A percentile compares a stretch with the other conserved stretches of the same genome.
Conservation (phyloP, 2,888 invertebrate genomes). For the Eristalis tenax region DNA sequence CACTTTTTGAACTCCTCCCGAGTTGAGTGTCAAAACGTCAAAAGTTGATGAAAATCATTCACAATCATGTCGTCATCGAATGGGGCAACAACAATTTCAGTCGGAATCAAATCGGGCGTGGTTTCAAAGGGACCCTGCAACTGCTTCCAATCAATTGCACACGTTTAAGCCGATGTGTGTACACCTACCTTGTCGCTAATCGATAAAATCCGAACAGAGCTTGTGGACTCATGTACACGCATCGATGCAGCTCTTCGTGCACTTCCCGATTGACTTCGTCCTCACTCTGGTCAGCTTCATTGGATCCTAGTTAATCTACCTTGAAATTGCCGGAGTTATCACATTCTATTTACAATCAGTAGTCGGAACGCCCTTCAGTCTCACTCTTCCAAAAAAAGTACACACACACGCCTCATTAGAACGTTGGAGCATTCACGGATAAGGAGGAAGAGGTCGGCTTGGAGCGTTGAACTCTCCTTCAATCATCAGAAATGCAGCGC, state of each 20-base stretch:
- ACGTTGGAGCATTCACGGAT: background rate
- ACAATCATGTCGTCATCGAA: background rate
- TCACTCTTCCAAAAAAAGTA: background rate
- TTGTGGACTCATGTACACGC: background rate
- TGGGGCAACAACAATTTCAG: background rate
- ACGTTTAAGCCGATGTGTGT: background rate
- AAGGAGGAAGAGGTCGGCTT: slow-evolving; percentile 30
- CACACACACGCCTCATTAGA: slow-evolving; percentile 22
- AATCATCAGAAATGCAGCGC: slow-evolving; percentile 34
- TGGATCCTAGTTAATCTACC: background rate
- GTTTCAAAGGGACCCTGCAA: background rate
- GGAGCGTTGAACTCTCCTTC: slow-evolving; percentile 52
- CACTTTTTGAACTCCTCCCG: no score
- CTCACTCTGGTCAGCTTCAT: background rate
- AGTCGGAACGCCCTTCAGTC: background rate
- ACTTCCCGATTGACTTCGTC: background rate
- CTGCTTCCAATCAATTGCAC: background rate
- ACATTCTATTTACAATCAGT: background rate
- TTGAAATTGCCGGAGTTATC: background rate
- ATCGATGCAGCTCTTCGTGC: background rate
- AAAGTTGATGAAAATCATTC: background rate
- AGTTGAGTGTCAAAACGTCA: background rate
- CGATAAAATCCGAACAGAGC: background rate
- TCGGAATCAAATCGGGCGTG: background rate
- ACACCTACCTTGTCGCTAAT: background rate